These are phyloP conservation scores for Leucopsar rothschildi DNA, from an alignment of 2,113 vertebrate species.

Conservation along the genomic window DNA sequence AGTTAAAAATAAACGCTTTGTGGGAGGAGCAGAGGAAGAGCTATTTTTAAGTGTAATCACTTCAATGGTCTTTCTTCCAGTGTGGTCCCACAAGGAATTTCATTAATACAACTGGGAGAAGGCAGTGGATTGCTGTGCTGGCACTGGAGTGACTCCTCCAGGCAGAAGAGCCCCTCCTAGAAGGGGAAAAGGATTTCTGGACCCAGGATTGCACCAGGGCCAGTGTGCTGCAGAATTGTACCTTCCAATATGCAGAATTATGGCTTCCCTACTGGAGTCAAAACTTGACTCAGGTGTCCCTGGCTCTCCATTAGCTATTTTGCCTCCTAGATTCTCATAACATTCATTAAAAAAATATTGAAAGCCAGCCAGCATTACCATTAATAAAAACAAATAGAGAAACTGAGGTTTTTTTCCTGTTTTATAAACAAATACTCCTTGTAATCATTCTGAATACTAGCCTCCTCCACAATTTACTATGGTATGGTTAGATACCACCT, in stretches of 20 bases:
- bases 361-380: neutral
- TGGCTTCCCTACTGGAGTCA: neutral
- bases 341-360: neutral
- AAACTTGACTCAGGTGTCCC: neutral
- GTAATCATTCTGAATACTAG: neutral
- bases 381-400: neutral
- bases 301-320: neutral
- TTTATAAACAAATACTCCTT: neutral
- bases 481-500: neutral
- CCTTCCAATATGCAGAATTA: neutral
- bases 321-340: neutral
- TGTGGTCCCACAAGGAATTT: neutral
- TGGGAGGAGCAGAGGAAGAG: neutral
- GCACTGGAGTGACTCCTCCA: neutral
- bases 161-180: neutral
- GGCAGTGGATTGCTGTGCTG: neutral
- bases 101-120: neutral
- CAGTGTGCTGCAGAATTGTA: neutral
- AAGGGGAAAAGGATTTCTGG: neutral
- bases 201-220: neutral
- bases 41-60: neutral
- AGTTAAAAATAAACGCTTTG: neutral
- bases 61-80: slow-evolving; percentile 29
- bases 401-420: neutral
- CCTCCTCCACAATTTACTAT: neutral